Conservation (phyloP, 2,797 vertebrate species). For the Danio albolineatus region DNA sequence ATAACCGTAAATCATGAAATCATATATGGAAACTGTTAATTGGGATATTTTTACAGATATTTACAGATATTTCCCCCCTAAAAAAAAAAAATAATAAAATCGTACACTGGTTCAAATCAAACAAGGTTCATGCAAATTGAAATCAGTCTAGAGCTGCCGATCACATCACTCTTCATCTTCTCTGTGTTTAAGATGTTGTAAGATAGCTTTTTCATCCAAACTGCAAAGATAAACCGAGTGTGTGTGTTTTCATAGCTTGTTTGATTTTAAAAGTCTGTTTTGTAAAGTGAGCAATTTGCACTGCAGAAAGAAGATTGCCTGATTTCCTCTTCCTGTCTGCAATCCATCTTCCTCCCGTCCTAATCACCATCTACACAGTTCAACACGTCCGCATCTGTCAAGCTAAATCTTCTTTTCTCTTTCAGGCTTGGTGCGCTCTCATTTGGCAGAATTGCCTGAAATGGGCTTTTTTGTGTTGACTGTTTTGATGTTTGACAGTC, state of each 20-base stretch:
- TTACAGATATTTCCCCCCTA: no score
- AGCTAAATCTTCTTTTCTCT: constrained; percentile 45
- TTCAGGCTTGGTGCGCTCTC: constrained; percentile 32
- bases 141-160: not conserved
- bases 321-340: constrained; percentile 37
- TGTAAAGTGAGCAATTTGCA: constrained; percentile 27
- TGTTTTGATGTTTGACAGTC: constrained; percentile 48
- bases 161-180: not conserved
- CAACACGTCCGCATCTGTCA: constrained; percentile 52
- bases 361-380: constrained; percentile 53
- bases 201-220: not conserved
- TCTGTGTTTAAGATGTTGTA: no score
- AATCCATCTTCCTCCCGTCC: constrained; percentile 44
- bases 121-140: not conserved
- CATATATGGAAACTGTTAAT: no score
- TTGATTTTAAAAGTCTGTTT: constrained; percentile 19
- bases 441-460: constrained; percentile 60
- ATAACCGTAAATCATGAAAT: no score
- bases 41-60: no score
- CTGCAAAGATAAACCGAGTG: not conserved
- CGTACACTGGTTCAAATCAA: no score
- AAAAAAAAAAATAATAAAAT: no score
- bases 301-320: constrained; percentile 27
- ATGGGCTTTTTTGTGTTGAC: constrained; percentile 47
- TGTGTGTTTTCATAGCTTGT: not conserved